Base-by-base conservation (phyloP, 2,888 invertebrate genomes). In the Polia nebulosa region DNA sequence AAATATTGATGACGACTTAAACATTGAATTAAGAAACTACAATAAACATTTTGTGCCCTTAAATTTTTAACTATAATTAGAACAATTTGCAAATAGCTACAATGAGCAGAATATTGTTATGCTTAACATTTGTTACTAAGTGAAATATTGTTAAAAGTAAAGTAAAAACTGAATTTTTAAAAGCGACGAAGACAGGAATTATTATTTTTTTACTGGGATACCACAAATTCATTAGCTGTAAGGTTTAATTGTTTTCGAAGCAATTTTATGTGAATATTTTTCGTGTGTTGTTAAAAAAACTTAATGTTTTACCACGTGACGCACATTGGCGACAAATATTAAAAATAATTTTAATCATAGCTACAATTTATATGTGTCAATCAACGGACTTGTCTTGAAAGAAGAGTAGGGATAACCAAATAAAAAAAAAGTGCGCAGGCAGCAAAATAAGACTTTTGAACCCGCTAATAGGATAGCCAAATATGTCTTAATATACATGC, bases 291-390 rank as follows among this genome's bases (percentile, higher is more conserved):
- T 56, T 6, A 69, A 63, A 7, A 8, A n/a, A 64, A 53, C 49
- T 58, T 64, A 59, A 51, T 64, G 20, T 75, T 63, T 41, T 45
- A 55, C 36, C 59, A 57, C 55, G 71, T 76, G 76, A 59, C 61
- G 52, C 72, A 77, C 52, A 59, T 53, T 51, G 9, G 11, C 20
- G 56, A 65, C 20, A 36, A 66, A 20, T 70, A 45, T 41, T 39
- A 41, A 0, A 11, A 57, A 56, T n/a, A n/a, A n/a, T n/a, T n/a
- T n/a, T n/a, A n/a, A n/a, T n/a, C n/a, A n/a, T n/a, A n/a, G n/a
- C n/a, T n/a, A 51, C 22, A 52, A 20, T 57, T 34, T 32, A 15
- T 34, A 27, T 34, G n/a, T 65, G 20, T 51, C 34, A 69, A 41
- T 27, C 39, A 39, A 32, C 52, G n/a, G 5, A 11, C 13, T 7